A percentile compares a stretch with the other conserved stretches of the same genome.
These are phyloP conservation scores for Podargus strigoides DNA, from an alignment of 2,797 vertebrate species.

Conservation along the genomic window DNA sequence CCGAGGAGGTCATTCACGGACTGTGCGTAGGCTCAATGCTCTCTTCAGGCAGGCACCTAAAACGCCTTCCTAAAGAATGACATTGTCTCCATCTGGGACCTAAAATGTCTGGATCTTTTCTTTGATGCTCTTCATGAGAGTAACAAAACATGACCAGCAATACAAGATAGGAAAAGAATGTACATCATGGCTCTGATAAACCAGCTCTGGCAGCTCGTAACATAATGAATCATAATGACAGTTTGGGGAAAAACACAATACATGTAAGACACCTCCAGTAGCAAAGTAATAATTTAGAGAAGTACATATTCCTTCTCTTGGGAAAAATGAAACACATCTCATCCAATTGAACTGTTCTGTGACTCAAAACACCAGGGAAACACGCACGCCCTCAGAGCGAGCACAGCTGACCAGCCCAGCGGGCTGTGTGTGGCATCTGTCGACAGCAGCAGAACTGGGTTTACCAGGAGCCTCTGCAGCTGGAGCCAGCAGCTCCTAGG, in stretches of 20 bases:
- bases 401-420: not conserved
- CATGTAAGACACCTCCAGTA: not conserved
- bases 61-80: accelerated
- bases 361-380: not conserved
- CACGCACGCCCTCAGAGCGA: not conserved
- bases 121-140: not conserved
- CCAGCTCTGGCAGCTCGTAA: not conserved
- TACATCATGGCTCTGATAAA: not conserved
- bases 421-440: not conserved
- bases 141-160: not conserved
- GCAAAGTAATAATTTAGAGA: not conserved
- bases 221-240: not conserved
- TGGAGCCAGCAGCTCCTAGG: not conserved
- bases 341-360: not conserved
- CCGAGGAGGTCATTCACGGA: not conserved
- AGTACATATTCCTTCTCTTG: not conserved
- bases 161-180: not conserved
- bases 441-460: not conserved
- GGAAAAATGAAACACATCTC: not conserved
- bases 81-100: not conserved
- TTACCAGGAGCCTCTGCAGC: not conserved
- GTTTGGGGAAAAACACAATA: not conserved
- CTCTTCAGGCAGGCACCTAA: not conserved
- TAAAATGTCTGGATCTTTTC: not conserved
- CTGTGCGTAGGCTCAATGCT: not conserved